Base-by-base conservation (phyloP, 2,797 vertebrate genomes). In the Antrozous pallidus region DNA sequence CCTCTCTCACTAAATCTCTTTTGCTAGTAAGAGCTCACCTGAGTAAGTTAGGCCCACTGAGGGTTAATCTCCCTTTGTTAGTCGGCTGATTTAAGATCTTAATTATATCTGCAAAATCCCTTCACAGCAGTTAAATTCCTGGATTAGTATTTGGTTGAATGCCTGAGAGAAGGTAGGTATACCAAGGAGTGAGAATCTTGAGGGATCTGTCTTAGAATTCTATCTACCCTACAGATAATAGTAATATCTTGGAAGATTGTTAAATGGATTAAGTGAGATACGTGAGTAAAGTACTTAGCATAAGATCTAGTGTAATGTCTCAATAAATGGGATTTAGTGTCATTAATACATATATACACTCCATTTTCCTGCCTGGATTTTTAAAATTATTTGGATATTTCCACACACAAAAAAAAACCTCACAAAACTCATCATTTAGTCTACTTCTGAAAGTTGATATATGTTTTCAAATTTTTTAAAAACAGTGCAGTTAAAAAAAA, bases 401-500 rank as follows among this genome's bases (percentile, higher is more conserved):
- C 40, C 38, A 31, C 33, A 67, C 28, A 63, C 49, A 90, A 94
- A 94, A 70, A 88, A 75, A n/a, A 67, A 74, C 85, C 11, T 84
- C 67, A 74, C 20, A 77, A 93, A 93, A 89, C 3, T 67, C 81
- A 61, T 8, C 26, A 51, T 61, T 93, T 61, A 84, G 26, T 84
- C 56, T 93, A 5, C 58, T 89, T 79, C 74, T 77, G 51, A 90
- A 83, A 87, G 51, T 49, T 65, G n/a, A 85, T 83, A 26, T 83
- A 88, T 63, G 80, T 47, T 75, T 87, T 92, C 54, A 85, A 71
- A 42, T 84, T 58, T 91, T 83, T 80, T 75, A 58, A 93, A 96
- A 94, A 69, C 10, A 51, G 0, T 70, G 31, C 18, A 69, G 36
- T 70, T n/a, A 67, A 86, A 77, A 91, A 86, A 61, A 47, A 45